A percentile compares a stretch with the other conserved stretches of the same genome.
phyloP scores from a whole-genome alignment of 2,113 vertebrate species.

The Grammomys dolichurus region DNA sequence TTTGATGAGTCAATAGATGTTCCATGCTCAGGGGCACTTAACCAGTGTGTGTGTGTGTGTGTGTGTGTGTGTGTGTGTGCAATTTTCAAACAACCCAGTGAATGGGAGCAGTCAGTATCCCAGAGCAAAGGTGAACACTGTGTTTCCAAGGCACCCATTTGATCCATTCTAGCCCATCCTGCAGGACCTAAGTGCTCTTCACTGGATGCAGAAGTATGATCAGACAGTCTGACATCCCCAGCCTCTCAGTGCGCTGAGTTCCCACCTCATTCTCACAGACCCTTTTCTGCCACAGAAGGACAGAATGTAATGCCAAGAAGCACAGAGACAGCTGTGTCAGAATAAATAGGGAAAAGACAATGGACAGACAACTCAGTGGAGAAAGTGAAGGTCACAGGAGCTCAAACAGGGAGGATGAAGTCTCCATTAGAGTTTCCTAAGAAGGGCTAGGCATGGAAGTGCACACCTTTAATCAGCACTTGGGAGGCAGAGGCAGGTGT shows the following conservation, averaged over 20 bases:
- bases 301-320: accelerated
- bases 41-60: too few species aligned
- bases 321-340: accelerated
- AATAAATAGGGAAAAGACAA: not conserved
- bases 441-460: not conserved
- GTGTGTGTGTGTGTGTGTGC: too few species aligned
- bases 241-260: too few species aligned
- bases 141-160: not conserved
- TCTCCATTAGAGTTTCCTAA: not conserved
- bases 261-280: not conserved
- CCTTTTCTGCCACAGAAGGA: not conserved
- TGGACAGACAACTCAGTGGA: not conserved
- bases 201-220: not conserved
- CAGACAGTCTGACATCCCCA: accelerated
- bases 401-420: not conserved
- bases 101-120: not conserved
- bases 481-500: not conserved
- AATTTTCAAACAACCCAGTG: accelerated
- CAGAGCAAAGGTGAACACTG: not conserved
- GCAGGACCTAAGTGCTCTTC: accelerated
- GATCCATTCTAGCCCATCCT: not conserved
- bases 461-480: not conserved
- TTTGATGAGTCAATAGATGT: not conserved
- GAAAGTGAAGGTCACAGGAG: not conserved
- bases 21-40: accelerated